A percentile compares a stretch with the other conserved stretches of the same genome.
Conservation (phyloP, 2,888 invertebrate genomes). For the Copidosoma aretas region DNA sequence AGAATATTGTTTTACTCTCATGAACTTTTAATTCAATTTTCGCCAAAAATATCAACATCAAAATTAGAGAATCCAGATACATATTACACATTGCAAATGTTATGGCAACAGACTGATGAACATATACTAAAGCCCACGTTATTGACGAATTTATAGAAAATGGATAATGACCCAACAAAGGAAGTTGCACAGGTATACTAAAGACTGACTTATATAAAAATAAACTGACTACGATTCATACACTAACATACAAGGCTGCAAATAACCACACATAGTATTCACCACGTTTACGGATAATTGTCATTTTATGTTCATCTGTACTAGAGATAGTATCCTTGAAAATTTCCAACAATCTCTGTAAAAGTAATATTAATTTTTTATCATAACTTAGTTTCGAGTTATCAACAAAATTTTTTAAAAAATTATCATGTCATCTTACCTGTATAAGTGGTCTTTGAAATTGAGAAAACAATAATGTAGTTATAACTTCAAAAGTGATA, state of each 20-base stretch:
- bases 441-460: not conserved
- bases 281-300: not conserved
- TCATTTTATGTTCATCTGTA: not conserved
- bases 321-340: not conserved
- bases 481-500: not conserved
- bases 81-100: not conserved
- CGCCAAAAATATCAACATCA: not conserved
- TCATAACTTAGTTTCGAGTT: too few relatives aligned
- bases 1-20: not conserved
- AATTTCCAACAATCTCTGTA: not conserved
- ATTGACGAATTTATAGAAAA: not conserved
- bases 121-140: not conserved
- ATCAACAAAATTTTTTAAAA: too few relatives aligned
- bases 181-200: not conserved
- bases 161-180: not conserved
- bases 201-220: not conserved
- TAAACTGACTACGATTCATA: not conserved
- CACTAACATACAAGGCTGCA: not conserved
- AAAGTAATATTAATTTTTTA: not conserved
- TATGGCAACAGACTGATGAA: not conserved
- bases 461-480: not conserved
- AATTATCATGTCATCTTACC: not conserved
- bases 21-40: not conserved
- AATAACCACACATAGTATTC: not conserved
- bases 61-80: not conserved